Conservation (phyloP, 1,140 invertebrate species). For the Drosophila teissieri region DNA sequence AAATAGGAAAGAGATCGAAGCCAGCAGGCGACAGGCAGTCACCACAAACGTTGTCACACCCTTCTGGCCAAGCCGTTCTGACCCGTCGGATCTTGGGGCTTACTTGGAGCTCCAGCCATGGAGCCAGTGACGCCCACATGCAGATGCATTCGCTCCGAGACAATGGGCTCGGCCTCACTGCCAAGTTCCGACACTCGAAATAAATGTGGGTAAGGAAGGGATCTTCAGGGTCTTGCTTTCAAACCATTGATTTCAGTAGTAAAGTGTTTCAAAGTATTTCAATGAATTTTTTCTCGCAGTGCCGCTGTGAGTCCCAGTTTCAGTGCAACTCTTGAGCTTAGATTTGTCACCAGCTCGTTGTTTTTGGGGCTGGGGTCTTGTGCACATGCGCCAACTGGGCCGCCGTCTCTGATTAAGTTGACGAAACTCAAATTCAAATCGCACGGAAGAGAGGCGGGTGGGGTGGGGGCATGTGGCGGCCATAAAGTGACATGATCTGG, state of each 20-base stretch:
- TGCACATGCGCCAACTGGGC: constrained; percentile 64
- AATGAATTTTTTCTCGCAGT: neutral
- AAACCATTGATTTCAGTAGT: too few relatives aligned
- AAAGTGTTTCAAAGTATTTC: too few relatives aligned
- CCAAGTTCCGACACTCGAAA: constrained; percentile 14
- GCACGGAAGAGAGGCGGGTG: constrained; percentile 10
- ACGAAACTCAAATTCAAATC: constrained; percentile 71
- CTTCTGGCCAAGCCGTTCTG: constrained; percentile 79
- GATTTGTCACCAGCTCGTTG: constrained; percentile 80
- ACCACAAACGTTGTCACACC: constrained; percentile 78
- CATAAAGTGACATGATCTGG: constrained; percentile 40
- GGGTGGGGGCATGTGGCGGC: neutral
- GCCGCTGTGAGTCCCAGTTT: neutral
- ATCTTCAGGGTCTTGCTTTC: neutral
- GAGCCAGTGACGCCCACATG: constrained; percentile 71
- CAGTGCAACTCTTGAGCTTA: constrained; percentile 38
- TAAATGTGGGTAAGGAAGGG: neutral
- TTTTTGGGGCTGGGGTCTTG: constrained; percentile 36
- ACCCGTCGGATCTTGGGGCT: constrained; percentile 49
- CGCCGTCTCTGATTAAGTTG: constrained; percentile 75
- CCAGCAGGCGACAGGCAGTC: constrained; percentile 64
- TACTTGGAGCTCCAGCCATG: constrained; percentile 2
- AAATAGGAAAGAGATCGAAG: constrained; percentile 52
- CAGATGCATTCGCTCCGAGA: constrained; percentile 65
- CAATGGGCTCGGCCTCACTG: constrained; percentile 57